phyloP scores from a whole-genome alignment of 2,113 vertebrate genomes.

The Saguinus imperator region DNA sequence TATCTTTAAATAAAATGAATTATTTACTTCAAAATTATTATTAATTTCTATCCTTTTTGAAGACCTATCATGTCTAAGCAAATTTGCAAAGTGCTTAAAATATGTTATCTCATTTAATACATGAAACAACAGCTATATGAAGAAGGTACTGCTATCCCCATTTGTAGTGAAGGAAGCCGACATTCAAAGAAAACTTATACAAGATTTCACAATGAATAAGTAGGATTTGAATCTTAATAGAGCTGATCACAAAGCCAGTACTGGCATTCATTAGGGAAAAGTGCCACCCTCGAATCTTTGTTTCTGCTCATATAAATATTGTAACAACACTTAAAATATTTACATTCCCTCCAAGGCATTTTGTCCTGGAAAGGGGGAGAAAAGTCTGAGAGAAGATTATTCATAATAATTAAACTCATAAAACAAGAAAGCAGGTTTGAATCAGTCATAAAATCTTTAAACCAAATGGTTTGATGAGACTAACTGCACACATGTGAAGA shows the following conservation, averaged over 20 bases:
- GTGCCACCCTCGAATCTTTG: not conserved
- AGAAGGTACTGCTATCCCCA: not conserved
- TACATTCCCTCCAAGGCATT: slow-evolving; percentile 62
- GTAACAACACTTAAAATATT: slow-evolving; percentile 57
- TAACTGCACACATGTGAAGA: not conserved
- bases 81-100: not conserved
- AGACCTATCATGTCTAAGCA: not conserved
- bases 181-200: not conserved
- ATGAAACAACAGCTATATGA: not conserved
- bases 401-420: slow-evolving; percentile 67
- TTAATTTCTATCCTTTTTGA: not conserved
- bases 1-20: not conserved
- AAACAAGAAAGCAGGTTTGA: slow-evolving; percentile 53
- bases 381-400: slow-evolving; percentile 43
- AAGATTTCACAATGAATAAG: not conserved
- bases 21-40: not conserved
- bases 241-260: not conserved
- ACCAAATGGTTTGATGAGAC: not conserved
- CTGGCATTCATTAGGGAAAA: not conserved
- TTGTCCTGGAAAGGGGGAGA: slow-evolving; percentile 37
- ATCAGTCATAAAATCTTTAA: slow-evolving; percentile 60
- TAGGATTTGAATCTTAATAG: not conserved
- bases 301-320: slow-evolving; percentile 50
- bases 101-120: not conserved
- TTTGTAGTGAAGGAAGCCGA: not conserved